Base-by-base conservation (phyloP, 1,140 invertebrate species). In the Drosophila pachea region DNA sequence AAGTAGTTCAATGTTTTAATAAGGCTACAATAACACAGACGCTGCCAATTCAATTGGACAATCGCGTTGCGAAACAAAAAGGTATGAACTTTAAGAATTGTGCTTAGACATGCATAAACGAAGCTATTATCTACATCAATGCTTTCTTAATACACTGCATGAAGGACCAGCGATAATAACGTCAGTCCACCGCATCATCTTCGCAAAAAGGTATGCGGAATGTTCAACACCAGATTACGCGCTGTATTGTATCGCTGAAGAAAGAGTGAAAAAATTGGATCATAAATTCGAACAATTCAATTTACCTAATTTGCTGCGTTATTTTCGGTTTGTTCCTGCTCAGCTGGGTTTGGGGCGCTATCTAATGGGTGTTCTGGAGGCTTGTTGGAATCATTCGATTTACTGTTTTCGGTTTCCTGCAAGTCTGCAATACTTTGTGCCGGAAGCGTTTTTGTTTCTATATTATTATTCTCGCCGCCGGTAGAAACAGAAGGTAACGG, bases 1-100 rank as follows among this genome's bases (percentile, higher is more conserved):
- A 79, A 76, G 64, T 78, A 64, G 62, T 83, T 60, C 56, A 68
- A 69, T 60, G 50, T 75, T 69, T 68, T 68, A 60, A 68, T 65
- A 78, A 67, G 72, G 64, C 58, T 81, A 82, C 52, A 65, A 59
- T 70, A 60, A 75, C 76, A 74, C 47, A 48, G 50, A 73, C 69
- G 70, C 76, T 59, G 59, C 76, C 79, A 83, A 83, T 83, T 83
- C 75, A 83, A 83, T 83, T 83, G 79, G 79, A 60, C 79, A 61
- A 65, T 62, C 55, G 65, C 73, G 68, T 52, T 55, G 35, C 29
- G 48, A 68, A 83, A 68, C 47, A 83, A 72, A 62, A 48, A 73
- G 52, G 45, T 74, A 61, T 63, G 50, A 73, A 50, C 48, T 42
- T 64, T 58, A 54, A 54, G n/a, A 67, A 35, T 62, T 68, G 64